phyloP scores from a whole-genome alignment of 2,113 vertebrate genomes.

The Drymodes brunneopygia region DNA sequence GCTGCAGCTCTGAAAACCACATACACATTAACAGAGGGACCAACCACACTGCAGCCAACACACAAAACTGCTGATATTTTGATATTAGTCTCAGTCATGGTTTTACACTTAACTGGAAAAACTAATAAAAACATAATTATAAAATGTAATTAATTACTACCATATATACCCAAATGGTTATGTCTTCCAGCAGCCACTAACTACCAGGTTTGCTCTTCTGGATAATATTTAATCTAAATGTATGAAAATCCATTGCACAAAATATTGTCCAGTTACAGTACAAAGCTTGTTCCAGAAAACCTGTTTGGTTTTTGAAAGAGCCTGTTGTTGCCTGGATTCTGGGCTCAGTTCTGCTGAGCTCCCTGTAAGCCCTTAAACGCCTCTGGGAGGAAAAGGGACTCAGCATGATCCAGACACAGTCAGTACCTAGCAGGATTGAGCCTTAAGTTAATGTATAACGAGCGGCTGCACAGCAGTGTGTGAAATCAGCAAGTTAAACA shows the following conservation, averaged over 20 bases:
- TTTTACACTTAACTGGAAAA: not conserved
- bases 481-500: conserved; percentile 66
- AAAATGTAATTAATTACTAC: not conserved
- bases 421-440: not conserved
- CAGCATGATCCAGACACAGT: not conserved
- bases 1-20: not conserved
- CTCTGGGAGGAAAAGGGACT: not conserved
- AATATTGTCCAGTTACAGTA: not conserved
- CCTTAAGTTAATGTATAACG: conserved; percentile 73
- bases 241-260: conserved; percentile 12
- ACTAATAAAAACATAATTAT: not conserved
- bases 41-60: not conserved
- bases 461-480: conserved; percentile 24
- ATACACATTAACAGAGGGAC: not conserved
- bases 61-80: not conserved
- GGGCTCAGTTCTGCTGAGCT: not conserved
- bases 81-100: not conserved
- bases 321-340: not conserved
- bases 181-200: conserved; percentile 1
- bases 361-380: not conserved
- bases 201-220: not conserved
- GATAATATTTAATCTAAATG: not conserved
- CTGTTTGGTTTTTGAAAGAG: not conserved
- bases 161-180: not conserved
- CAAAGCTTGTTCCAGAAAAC: conserved; percentile 58